phyloP scores from a whole-genome alignment of 2,797 vertebrate species.

The Acipenser transmontanus region DNA sequence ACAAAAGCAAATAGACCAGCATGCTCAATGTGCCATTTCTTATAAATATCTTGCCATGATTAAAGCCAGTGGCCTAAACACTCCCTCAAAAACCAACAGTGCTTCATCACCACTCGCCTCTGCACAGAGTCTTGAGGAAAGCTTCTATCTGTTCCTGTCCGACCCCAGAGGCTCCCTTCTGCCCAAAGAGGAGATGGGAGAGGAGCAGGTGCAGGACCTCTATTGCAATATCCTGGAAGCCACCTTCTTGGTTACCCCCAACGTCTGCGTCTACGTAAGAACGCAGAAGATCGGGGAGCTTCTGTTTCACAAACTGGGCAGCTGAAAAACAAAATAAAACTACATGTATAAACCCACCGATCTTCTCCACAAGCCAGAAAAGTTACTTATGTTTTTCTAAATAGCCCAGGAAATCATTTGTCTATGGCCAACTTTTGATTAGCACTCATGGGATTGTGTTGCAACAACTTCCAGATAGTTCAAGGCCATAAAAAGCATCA shows the following conservation, averaged over 20 bases:
- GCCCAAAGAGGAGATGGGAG: conserved; percentile 97
- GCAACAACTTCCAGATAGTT: too few species aligned
- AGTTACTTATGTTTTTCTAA: too few species aligned
- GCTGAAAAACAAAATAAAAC: conserved; percentile 50
- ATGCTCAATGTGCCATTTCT: too few species aligned
- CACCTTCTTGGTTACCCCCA: conserved; percentile 98
- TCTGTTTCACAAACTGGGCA: conserved; percentile 97
- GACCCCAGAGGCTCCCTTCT: conserved; percentile 97
- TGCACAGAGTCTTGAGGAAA: conserved; percentile 97
- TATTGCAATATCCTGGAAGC: conserved; percentile 99
- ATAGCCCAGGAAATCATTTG: too few species aligned
- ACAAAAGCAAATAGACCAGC: too few species aligned
- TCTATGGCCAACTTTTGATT: too few species aligned
- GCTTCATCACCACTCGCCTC: conserved; percentile 63
- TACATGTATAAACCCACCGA: neutral
- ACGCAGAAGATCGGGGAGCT: conserved; percentile 94
- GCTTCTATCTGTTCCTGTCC: conserved; percentile 98
- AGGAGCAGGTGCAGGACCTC: conserved; percentile 98
- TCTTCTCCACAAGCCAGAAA: too few species aligned
- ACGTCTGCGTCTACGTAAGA: conserved; percentile 98
- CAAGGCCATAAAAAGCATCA: too few species aligned
- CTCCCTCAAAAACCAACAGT: too few species aligned
- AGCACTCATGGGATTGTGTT: too few species aligned
- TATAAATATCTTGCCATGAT: too few species aligned
- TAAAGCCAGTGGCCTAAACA: too few species aligned